phyloP scores from a whole-genome alignment of 92 coral and sea anemone genomes.

The Plumapathes pennacea region DNA sequence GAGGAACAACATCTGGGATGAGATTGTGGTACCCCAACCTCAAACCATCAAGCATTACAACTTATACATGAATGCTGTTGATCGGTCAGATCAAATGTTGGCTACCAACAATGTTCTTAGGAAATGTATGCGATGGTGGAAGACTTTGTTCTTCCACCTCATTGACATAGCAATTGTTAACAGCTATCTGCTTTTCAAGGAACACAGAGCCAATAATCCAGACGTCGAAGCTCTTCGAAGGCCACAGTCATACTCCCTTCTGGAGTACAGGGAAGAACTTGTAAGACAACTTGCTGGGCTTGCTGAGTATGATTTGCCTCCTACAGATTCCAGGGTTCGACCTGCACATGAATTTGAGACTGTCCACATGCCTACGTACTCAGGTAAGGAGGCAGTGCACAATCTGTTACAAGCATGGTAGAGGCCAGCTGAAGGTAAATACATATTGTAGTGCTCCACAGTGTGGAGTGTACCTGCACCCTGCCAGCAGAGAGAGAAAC shows the following conservation, averaged over 20 bases:
- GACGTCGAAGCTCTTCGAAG: slow-evolving; percentile 30
- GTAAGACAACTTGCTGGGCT: slow-evolving; percentile 61
- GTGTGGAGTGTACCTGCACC: neutral
- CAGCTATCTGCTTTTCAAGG: slow-evolving; percentile 29
- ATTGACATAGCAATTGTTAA: slow-evolving; percentile 62
- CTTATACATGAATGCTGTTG: slow-evolving; percentile 55
- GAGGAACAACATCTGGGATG: slow-evolving; percentile 23
- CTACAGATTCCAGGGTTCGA: neutral
- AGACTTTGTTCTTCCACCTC: slow-evolving; percentile 53
- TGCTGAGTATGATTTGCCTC: slow-evolving; percentile 51
- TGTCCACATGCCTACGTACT: neutral
- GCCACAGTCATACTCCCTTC: slow-evolving; percentile 30
- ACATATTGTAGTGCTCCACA: slow-evolving; percentile 9
- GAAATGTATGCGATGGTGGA: slow-evolving; percentile 68
- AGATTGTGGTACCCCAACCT: slow-evolving; percentile 47
- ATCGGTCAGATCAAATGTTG: slow-evolving; percentile 54
- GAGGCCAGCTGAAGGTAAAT: neutral
- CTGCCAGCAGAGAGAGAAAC: neutral
- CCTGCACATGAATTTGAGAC: slow-evolving; percentile 2
- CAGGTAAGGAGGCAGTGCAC: neutral
- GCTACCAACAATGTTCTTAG: slow-evolving; percentile 35
- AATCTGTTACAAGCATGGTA: neutral
- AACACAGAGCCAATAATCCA: slow-evolving; percentile 32
- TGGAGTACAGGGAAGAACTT: slow-evolving; percentile 55
- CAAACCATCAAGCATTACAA: slow-evolving; percentile 42